Evolutionary conservation across 2,113 vertebrate species (phyloP).

Genomic region (Columba janthina): DNA sequence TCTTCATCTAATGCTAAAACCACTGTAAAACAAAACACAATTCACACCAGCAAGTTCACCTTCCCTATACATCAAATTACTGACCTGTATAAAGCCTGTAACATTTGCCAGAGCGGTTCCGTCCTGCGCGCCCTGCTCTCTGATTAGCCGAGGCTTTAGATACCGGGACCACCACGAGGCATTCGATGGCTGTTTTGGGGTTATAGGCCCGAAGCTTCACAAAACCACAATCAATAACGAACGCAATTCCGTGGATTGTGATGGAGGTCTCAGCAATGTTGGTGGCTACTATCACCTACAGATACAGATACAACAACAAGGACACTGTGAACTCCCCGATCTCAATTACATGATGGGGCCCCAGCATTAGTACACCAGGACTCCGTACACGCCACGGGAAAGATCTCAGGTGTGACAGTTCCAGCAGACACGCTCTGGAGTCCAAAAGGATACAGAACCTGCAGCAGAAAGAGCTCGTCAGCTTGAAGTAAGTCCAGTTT

Average conservation of each 20-base stretch:
- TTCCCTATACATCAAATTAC: not conserved
- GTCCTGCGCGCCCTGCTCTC: slow-evolving; percentile 90
- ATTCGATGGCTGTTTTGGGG: slow-evolving; percentile 91
- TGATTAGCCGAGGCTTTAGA: slow-evolving; percentile 96
- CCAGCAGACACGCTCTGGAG: not conserved
- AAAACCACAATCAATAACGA: slow-evolving; percentile 96
- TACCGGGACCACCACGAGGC: slow-evolving; percentile 92
- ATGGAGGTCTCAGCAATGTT: slow-evolving; percentile 98
- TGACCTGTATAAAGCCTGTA: slow-evolving; percentile 94
- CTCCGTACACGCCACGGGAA: not conserved
- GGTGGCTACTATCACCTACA: slow-evolving; percentile 94
- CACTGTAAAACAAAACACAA: not conserved
- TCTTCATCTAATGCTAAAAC: not conserved
- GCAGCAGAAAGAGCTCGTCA: not conserved
- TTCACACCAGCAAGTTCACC: not conserved
- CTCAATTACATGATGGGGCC: not conserved
- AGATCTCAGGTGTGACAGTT: not conserved
- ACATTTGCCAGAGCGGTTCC: slow-evolving; percentile 92
- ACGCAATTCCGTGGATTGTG: slow-evolving; percentile 89
- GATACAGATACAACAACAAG: not conserved
- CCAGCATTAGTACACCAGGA: not conserved
- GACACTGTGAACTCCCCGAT: not conserved
- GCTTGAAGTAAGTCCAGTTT: not conserved
- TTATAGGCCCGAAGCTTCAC: slow-evolving; percentile 96
- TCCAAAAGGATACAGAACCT: not conserved